phyloP scores from a whole-genome alignment of 2,888 invertebrate species.

The Hoplodrina blanda region DNA sequence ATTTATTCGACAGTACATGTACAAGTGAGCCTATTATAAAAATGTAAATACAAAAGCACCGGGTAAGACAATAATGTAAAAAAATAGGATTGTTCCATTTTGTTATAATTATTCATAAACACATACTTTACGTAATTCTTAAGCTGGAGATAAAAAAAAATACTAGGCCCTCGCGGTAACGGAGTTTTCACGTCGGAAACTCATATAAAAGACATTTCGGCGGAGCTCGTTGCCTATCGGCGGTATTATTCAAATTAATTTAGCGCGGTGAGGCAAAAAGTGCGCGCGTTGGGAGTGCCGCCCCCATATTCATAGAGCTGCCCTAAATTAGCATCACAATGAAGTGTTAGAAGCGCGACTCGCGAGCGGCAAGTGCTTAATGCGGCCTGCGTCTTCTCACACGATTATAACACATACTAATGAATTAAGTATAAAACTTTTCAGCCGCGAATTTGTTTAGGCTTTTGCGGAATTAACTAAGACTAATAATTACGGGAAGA shows the following conservation, averaged over 20 bases:
- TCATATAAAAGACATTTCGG: constrained; percentile 88
- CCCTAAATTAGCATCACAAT: constrained; percentile 90
- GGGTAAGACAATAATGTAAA: constrained; percentile 38
- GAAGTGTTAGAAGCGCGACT: constrained; percentile 86
- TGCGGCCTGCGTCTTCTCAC: constrained; percentile 85
- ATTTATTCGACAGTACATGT: constrained; percentile 53
- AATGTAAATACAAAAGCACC: constrained; percentile 55
- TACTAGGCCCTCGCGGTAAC: constrained; percentile 72
- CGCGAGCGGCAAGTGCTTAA: constrained; percentile 86
- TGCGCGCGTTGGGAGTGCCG: constrained; percentile 82
- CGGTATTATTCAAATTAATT: constrained; percentile 90
- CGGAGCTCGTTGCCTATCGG: constrained; percentile 85
- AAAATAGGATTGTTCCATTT: constrained; percentile 60
- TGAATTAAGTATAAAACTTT: constrained; percentile 86
- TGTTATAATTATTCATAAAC: constrained; percentile 79
- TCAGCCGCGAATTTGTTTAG: constrained; percentile 81
- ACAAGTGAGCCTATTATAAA: constrained; percentile 31
- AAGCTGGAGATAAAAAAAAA: constrained; percentile 77
- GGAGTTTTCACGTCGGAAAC: constrained; percentile 83
- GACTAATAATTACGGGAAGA: constrained; percentile 72
- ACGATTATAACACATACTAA: constrained; percentile 86
- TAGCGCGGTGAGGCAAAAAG: constrained; percentile 88
- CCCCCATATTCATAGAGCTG: constrained; percentile 89
- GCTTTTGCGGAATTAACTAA: constrained; percentile 73
- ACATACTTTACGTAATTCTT: constrained; percentile 77